Evolutionary conservation across 2,113 vertebrate species (phyloP).

Genomic region (Nesoenas mayeri): DNA sequence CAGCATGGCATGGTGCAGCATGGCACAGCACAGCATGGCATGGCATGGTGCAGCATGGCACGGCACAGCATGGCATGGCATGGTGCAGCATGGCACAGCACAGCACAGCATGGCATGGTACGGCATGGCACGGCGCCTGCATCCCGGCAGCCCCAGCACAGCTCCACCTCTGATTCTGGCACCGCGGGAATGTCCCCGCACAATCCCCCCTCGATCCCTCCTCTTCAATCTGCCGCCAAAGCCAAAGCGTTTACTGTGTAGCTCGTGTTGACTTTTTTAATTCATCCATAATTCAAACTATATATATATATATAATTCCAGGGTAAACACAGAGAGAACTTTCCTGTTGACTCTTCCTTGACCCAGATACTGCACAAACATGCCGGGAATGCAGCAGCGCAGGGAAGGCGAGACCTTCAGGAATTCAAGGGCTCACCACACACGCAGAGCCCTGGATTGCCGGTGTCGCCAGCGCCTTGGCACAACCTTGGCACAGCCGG

Average conservation of each 20-base stretch:
- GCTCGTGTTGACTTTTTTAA: not conserved
- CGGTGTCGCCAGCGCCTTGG: not conserved
- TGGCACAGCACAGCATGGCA: not conserved
- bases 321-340: constrained; percentile 28
- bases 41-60: no score
- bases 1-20: no score
- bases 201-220: rapidly evolving
- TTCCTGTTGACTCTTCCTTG: constrained; percentile 49
- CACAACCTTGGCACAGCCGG: not conserved
- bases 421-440: not conserved
- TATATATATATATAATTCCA: constrained; percentile 9
- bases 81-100: not conserved
- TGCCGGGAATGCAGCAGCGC: not conserved
- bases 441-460: no score
- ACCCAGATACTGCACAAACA: constrained; percentile 52
- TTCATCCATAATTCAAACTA: constrained; percentile 53
- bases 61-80: not conserved
- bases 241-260: not conserved
- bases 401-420: not conserved
- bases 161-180: not conserved
- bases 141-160: not conserved
- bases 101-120: rapidly evolving
- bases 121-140: no score
- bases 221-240: not conserved
- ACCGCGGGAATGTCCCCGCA: not conserved